phyloP scores from a whole-genome alignment of 2,113 vertebrate species.

The Oreochromis tanganicae region DNA sequence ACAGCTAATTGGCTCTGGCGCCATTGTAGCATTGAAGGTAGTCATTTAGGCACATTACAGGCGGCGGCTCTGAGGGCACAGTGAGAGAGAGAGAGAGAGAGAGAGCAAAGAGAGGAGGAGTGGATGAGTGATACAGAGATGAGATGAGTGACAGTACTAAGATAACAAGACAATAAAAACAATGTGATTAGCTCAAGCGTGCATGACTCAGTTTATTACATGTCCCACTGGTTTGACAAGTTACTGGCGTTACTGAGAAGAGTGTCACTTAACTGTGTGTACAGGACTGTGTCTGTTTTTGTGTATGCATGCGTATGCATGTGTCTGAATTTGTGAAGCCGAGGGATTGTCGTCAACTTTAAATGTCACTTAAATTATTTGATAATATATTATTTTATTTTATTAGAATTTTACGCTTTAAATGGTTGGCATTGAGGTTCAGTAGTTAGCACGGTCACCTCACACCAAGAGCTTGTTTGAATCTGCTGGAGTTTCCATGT shows the following conservation, averaged over 20 bases:
- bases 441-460: background rate
- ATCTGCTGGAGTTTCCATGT: background rate
- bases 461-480: background rate
- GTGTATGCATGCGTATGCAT: background rate
- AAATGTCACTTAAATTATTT: background rate
- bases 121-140: background rate
- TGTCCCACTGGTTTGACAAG: conserved; percentile 39
- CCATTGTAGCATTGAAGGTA: conserved; percentile 65
- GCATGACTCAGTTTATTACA: conserved; percentile 7
- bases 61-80: conserved; percentile 28
- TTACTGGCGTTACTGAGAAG: background rate
- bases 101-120: background rate
- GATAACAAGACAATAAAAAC: conserved; percentile 43
- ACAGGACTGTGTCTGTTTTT: background rate
- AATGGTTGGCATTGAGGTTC: background rate
- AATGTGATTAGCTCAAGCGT: conserved; percentile 16
- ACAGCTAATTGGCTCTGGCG: conserved; percentile 73
- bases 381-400: background rate
- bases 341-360: background rate
- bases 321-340: background rate
- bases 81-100: background rate
- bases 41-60: conserved; percentile 74
- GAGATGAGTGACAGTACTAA: background rate
- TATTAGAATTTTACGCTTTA: background rate
- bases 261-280: background rate